Conservation (phyloP, 2,888 invertebrate genomes). For the Amorpha juglandis region DNA sequence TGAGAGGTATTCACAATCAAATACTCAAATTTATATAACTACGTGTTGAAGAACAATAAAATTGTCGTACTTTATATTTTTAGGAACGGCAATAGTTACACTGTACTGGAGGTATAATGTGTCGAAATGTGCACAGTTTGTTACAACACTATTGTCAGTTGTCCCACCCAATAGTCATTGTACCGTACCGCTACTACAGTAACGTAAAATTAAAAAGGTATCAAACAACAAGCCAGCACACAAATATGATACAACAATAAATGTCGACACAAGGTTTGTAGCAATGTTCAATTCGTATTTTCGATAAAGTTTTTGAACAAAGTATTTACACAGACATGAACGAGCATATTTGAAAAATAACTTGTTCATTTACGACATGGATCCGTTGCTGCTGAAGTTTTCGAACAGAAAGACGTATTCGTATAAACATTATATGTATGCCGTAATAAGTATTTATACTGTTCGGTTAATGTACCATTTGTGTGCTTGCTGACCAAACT, state of each 20-base stretch:
- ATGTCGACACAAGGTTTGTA: conserved; percentile 51
- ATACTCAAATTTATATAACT: no score
- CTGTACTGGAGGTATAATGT: no score
- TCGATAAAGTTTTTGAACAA: conserved; percentile 42
- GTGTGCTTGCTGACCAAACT: conserved; percentile 12
- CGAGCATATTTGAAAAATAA: conserved; percentile 46
- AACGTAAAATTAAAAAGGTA: conserved; percentile 8
- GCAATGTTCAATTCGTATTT: conserved; percentile 48
- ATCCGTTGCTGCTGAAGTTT: conserved; percentile 33
- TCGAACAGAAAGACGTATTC: conserved; percentile 13
- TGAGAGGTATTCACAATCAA: no score
- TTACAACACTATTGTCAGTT: no score
- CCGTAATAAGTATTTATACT: background rate
- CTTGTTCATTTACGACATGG: conserved; percentile 44
- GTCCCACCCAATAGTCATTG: no score
- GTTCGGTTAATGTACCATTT: conserved; percentile 18
- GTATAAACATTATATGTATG: background rate
- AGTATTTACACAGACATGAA: conserved; percentile 44
- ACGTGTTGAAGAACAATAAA: no score
- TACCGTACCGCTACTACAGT: background rate
- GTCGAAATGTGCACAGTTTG: no score
- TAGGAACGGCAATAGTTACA: no score
- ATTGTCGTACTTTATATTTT: no score
- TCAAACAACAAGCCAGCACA: conserved; percentile 27
- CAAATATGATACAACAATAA: conserved; percentile 53